phyloP scores from a whole-genome alignment of 2,113 vertebrate genomes.

The Raphicerus campestris region DNA sequence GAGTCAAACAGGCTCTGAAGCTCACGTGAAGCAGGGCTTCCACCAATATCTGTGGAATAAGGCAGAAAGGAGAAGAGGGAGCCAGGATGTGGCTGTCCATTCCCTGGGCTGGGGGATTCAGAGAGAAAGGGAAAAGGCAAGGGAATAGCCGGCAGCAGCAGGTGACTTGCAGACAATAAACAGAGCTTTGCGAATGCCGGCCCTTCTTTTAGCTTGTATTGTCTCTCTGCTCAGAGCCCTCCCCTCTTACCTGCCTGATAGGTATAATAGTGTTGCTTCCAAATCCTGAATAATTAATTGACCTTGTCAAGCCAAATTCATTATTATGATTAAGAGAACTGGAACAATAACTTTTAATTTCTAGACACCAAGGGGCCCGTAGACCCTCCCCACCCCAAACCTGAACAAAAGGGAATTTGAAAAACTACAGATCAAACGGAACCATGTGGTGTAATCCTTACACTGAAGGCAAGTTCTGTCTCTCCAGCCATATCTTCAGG shows the following conservation, averaged over 20 bases:
- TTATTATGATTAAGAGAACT: conserved; percentile 57
- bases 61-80: background rate
- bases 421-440: background rate
- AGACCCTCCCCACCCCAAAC: background rate
- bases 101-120: background rate
- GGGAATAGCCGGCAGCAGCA: background rate
- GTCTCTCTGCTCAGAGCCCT: background rate
- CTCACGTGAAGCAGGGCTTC: background rate
- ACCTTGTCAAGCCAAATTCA: conserved; percentile 63
- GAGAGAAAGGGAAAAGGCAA: background rate
- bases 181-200: background rate
- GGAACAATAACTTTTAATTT: conserved; percentile 64
- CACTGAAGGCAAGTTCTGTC: background rate
- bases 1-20: conserved; percentile 43
- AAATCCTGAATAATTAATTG: conserved; percentile 72
- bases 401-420: conserved; percentile 18
- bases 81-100: fast-evolving
- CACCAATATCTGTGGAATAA: background rate
- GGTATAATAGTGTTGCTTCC: conserved; percentile 48
- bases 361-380: background rate
- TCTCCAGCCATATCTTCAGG: background rate
- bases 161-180: conserved; percentile 15
- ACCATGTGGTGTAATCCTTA: background rate
- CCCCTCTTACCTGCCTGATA: background rate
- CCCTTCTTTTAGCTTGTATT: background rate